Percentiles rank a stretch among this genome's conserved stretches.
phyloP scores from a whole-genome alignment of 1,140 invertebrate species.

The Meloidogyne chitwoodi region DNA sequence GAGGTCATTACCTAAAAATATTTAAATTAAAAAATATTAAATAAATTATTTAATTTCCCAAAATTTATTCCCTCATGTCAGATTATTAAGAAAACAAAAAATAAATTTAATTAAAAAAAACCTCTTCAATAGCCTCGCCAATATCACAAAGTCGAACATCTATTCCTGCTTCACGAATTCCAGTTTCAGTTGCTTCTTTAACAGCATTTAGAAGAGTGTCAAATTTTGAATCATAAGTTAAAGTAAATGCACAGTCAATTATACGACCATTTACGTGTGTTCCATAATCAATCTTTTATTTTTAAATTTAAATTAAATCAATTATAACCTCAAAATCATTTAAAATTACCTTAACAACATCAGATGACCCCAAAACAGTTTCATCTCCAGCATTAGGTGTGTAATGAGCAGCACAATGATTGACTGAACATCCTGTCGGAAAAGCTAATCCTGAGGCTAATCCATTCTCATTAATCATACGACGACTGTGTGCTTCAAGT shows the following conservation, averaged over 20 bases:
- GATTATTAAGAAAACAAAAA: too few relatives aligned
- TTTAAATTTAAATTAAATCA: too few relatives aligned
- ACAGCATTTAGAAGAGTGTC: constrained; percentile 92
- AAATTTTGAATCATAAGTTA: constrained; percentile 93
- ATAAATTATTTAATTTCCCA: too few relatives aligned
- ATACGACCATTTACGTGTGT: constrained; percentile 96
- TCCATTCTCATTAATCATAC: constrained; percentile 88
- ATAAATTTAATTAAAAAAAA: too few relatives aligned
- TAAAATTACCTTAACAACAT: constrained; percentile 77
- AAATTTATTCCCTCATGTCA: too few relatives aligned
- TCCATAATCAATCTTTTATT: constrained; percentile 75
- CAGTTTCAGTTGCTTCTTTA: constrained; percentile 92
- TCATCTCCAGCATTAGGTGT: constrained; percentile 96
- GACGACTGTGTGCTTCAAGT: constrained; percentile 82
- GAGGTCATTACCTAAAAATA: constrained; percentile 81
- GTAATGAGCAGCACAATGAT: constrained; percentile 98
- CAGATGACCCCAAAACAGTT: constrained; percentile 88
- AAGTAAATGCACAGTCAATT: constrained; percentile 96
- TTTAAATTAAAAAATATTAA: not conserved
- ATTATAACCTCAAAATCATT: constrained; percentile 67
- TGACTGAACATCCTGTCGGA: constrained; percentile 95
- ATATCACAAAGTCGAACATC: constrained; percentile 95
- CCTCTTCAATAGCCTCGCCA: constrained; percentile 91
- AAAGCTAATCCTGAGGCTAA: constrained; percentile 93
- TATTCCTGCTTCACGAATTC: constrained; percentile 86